A percentile compares a stretch with the other conserved stretches of the same genome.
Evolutionary conservation across 1,140 invertebrate species (phyloP).

Genomic region (Vollenhovia emeryi): DNA sequence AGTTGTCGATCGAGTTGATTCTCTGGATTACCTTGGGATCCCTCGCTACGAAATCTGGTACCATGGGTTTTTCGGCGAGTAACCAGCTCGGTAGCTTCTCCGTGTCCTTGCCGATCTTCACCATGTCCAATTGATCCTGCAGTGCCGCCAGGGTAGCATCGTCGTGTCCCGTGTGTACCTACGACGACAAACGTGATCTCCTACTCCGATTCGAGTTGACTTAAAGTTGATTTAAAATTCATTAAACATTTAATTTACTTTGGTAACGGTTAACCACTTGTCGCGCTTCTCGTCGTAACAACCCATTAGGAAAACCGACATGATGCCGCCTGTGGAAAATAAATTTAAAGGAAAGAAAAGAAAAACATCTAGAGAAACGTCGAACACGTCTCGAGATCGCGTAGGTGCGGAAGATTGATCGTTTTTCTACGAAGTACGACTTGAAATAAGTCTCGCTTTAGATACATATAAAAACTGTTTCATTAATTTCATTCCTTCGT

Average conservation of each 20-base stretch:
- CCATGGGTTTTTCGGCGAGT: conserved; percentile 92
- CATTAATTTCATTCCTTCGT: not conserved
- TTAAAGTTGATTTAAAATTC: not conserved
- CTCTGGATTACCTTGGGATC: conserved; percentile 89
- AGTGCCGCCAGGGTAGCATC: conserved; percentile 93
- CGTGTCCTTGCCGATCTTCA: conserved; percentile 92
- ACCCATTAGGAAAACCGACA: conserved; percentile 97
- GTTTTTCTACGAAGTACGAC: not conserved
- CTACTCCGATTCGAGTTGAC: not conserved
- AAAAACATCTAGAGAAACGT: not conserved
- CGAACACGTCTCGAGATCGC: not conserved
- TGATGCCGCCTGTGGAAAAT: conserved; percentile 91
- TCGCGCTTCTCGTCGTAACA: conserved; percentile 90
- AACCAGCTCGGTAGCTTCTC: conserved; percentile 92
- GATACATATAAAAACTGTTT: not conserved
- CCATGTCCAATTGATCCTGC: conserved; percentile 92
- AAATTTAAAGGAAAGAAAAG: not conserved
- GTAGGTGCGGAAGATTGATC: not conserved
- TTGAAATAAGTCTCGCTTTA: not conserved
- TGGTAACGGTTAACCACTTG: conserved; percentile 94
- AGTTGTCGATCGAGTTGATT: not conserved
- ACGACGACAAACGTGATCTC: not conserved
- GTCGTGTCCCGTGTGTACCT: conserved; percentile 93
- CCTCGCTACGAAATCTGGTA: conserved; percentile 95
- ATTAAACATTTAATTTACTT: conserved; percentile 80